Percentiles rank a stretch among this genome's conserved stretches.
Conservation (phyloP, 1,140 invertebrate genomes). For the Pomacea maculata region DNA sequence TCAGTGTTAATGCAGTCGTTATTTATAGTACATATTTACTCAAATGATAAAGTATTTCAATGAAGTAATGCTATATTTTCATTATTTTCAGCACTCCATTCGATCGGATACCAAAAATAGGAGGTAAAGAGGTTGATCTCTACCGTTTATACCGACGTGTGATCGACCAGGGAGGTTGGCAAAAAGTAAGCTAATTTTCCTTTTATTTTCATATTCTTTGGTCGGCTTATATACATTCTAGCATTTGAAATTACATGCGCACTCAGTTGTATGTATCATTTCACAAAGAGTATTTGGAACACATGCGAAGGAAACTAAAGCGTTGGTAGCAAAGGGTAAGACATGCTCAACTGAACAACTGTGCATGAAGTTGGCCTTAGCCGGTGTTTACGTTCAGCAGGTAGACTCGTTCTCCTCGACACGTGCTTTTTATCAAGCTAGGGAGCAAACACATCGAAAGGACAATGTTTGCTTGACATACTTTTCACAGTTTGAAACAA, state of each 20-base stretch:
- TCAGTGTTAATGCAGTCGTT: neutral
- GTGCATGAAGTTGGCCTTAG: neutral
- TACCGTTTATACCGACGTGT: conserved; percentile 89
- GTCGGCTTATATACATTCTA: neutral
- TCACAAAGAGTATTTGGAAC: too few species aligned
- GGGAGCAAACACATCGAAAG: too few species aligned
- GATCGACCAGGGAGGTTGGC: conserved; percentile 89
- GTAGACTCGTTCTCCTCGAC: conserved; percentile 19
- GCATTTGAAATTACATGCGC: too few species aligned
- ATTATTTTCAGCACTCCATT: conserved; percentile 76
- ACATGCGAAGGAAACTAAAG: too few species aligned
- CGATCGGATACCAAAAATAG: conserved; percentile 80
- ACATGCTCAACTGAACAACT: too few species aligned
- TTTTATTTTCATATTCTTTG: neutral
- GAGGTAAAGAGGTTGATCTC: conserved; percentile 88
- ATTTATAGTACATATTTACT: conserved; percentile 6
- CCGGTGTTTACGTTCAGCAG: conserved; percentile 22
- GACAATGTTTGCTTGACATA: too few species aligned
- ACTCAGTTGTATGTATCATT: too few species aligned
- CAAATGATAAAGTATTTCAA: neutral
- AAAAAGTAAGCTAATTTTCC: conserved; percentile 77
- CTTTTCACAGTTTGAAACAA: too few species aligned
- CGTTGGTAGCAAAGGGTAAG: too few species aligned
- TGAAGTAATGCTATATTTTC: conserved; percentile 15
- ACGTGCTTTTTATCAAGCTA: conserved; percentile 20